These are phyloP conservation scores for Rhegmatorhina hoffmannsi DNA, from an alignment of 2,113 vertebrate species.

Conservation along the genomic window DNA sequence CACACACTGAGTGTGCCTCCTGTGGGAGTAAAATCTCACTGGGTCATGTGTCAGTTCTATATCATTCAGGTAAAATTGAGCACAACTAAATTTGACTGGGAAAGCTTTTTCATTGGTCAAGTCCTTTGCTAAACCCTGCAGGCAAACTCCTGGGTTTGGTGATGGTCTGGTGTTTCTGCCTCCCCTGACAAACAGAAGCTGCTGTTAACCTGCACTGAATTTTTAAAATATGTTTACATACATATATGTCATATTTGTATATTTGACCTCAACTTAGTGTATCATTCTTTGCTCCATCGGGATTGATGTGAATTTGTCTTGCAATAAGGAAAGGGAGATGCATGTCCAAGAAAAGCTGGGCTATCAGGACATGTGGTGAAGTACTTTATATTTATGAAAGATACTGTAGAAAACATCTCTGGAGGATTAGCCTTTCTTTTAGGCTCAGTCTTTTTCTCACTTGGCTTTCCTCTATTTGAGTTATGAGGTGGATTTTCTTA, in stretches of 20 bases:
- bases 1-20: not conserved
- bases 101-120: not conserved
- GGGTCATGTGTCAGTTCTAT: not conserved
- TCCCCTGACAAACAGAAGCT: not conserved
- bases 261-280: not conserved
- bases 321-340: not conserved
- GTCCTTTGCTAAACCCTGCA: not conserved
- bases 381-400: not conserved
- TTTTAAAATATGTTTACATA: not conserved
- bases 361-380: not conserved
- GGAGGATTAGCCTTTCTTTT: not conserved
- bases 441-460: not conserved
- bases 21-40: not conserved
- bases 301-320: not conserved
- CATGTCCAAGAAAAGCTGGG: not conserved
- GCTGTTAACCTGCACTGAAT: not conserved
- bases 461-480: not conserved
- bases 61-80: not conserved
- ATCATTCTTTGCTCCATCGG: not conserved
- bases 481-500: not conserved
- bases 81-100: not conserved
- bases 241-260: not conserved
- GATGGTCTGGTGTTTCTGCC: not conserved
- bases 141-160: not conserved
- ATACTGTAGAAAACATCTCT: not conserved